phyloP scores from a whole-genome alignment of 2,888 invertebrate genomes.

The Altica lythri region DNA sequence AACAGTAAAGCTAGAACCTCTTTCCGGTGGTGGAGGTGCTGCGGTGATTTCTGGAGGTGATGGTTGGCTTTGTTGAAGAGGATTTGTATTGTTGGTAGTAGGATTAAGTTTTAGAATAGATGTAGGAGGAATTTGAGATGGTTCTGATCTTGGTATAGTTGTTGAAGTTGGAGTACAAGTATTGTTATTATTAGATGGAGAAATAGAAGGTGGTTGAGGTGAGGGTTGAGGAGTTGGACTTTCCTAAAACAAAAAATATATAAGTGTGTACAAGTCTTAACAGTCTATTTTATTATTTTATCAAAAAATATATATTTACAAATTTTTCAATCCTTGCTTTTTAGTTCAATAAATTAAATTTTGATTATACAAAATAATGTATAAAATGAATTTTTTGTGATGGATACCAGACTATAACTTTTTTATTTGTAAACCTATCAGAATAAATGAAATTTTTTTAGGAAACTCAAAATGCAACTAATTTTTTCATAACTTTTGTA shows the following conservation, averaged over 20 bases:
- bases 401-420: too few relatives aligned
- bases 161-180: constrained; percentile 51
- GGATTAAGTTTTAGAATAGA: constrained; percentile 54
- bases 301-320: too few relatives aligned
- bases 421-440: too few relatives aligned
- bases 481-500: too few relatives aligned
- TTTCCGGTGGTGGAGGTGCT: constrained; percentile 81
- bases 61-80: constrained; percentile 40
- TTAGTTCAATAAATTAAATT: too few relatives aligned
- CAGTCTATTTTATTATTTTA: too few relatives aligned
- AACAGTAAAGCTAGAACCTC: constrained; percentile 85
- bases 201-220: constrained; percentile 54
- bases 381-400: too few relatives aligned
- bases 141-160: constrained; percentile 49
- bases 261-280: too few relatives aligned
- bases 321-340: too few relatives aligned
- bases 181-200: constrained; percentile 47
- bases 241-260: constrained; percentile 45
- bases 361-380: too few relatives aligned
- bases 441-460: too few relatives aligned
- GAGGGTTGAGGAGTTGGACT: constrained; percentile 47
- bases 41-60: constrained; percentile 47
- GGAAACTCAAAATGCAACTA: too few relatives aligned
- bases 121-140: constrained; percentile 46
- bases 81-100: constrained; percentile 39